Evolutionary conservation across 2,888 invertebrate genomes (phyloP).

Genomic region (Periphyllus acericola): DNA sequence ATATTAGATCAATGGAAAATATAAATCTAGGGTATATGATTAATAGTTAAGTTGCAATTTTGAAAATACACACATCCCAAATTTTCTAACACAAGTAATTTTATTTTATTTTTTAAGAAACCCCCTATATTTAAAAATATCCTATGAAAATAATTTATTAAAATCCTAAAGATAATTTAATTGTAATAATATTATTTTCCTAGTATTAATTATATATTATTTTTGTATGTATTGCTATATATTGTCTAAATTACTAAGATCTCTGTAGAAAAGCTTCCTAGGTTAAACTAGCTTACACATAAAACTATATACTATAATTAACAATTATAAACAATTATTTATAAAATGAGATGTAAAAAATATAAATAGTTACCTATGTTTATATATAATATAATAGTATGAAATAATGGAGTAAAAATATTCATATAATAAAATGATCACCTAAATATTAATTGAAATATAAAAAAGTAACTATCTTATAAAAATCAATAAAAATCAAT

Average conservation of each 20-base stretch:
- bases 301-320: background rate
- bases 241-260: constrained; percentile 28
- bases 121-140: background rate
- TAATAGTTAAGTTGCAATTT: background rate
- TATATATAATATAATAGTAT: background rate
- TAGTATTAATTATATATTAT: background rate
- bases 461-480: background rate
- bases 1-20: background rate
- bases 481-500: constrained; percentile 10
- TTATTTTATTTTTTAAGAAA: background rate
- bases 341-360: background rate
- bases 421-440: background rate
- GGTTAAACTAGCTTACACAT: background rate
- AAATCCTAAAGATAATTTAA: background rate
- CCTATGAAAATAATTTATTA: background rate
- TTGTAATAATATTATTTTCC: background rate
- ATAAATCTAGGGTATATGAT: background rate
- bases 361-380: background rate
- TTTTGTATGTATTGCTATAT: background rate
- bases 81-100: background rate
- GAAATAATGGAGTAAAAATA: background rate
- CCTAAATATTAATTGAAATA: background rate
- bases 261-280: background rate
- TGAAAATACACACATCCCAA: background rate
- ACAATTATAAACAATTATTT: background rate